Evolutionary conservation across 2,888 invertebrate species (phyloP).

Genomic region (Standfussiana lucernea): DNA sequence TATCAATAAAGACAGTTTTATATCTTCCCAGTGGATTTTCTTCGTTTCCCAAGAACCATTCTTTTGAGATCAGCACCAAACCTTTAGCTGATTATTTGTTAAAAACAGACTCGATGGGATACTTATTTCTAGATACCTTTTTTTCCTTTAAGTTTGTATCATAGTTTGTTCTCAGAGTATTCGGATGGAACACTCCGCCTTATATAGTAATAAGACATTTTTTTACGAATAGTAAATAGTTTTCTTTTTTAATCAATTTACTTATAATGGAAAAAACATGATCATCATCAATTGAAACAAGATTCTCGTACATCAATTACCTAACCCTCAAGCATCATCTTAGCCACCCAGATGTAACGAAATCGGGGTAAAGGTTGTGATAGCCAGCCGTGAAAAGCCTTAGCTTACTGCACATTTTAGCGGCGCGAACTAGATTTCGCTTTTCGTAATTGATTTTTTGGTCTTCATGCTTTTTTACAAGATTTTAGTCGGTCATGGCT

Average conservation of each 20-base stretch:
- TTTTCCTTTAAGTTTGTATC: background rate
- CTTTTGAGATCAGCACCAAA: background rate
- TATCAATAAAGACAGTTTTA: background rate
- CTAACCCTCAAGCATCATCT: conserved; percentile 61
- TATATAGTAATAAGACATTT: background rate
- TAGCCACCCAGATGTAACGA: conserved; percentile 62
- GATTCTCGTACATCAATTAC: background rate
- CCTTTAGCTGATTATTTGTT: background rate
- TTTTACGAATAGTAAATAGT: background rate
- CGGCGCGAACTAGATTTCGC: conserved; percentile 58
- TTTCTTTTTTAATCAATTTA: background rate
- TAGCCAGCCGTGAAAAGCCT: conserved; percentile 66
- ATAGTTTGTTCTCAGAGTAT: background rate
- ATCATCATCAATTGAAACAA: background rate
- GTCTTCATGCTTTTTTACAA: conserved; percentile 53
- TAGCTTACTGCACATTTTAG: conserved; percentile 57
- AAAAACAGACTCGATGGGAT: background rate
- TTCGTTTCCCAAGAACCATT: background rate
- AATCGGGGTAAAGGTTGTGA: conserved; percentile 72
- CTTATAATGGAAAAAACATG: background rate
- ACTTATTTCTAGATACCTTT: background rate
- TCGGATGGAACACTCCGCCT: background rate
- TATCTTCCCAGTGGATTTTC: background rate
- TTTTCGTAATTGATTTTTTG: conserved; percentile 61
- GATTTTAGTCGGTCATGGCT: conserved; percentile 52